Percentiles rank a stretch among this genome's conserved stretches.
phyloP scores from a whole-genome alignment of 2,888 invertebrate species.

The Girardia tigrina region DNA sequence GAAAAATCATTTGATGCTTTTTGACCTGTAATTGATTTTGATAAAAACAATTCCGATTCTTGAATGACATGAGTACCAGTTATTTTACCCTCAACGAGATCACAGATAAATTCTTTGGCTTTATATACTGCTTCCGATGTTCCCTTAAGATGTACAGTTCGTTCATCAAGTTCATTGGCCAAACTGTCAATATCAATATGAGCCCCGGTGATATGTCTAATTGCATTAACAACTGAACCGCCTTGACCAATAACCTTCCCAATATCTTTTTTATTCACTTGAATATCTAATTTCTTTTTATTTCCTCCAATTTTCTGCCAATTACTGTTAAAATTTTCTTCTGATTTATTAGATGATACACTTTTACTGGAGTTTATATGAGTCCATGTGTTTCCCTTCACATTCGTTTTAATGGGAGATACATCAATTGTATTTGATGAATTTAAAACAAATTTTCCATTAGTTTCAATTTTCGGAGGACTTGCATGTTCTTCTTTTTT shows the following conservation, averaged over 20 bases:
- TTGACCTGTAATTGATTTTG: not conserved
- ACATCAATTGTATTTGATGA: not conserved
- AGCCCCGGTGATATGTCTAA: slow-evolving; percentile 84
- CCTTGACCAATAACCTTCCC: slow-evolving; percentile 91
- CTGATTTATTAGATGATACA: slow-evolving; percentile 14
- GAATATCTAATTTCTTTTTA: slow-evolving; percentile 63
- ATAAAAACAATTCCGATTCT: not conserved
- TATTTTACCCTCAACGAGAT: slow-evolving; percentile 33
- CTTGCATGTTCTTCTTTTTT: not conserved
- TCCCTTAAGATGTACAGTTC: slow-evolving; percentile 33
- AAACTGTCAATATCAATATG: slow-evolving; percentile 83
- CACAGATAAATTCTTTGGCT: slow-evolving; percentile 71
- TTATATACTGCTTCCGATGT: slow-evolving; percentile 37
- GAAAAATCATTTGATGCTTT: not conserved
- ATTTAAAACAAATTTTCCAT: slow-evolving; percentile 4
- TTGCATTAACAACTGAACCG: slow-evolving; percentile 92
- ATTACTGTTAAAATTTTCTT: slow-evolving; percentile 21
- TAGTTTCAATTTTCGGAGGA: not conserved
- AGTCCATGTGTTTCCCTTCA: slow-evolving; percentile 26
- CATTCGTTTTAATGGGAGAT: not conserved
- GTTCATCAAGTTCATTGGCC: slow-evolving; percentile 29
- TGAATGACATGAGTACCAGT: slow-evolving; percentile 13
- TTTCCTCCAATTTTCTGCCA: slow-evolving; percentile 28
- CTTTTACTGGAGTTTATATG: slow-evolving; percentile 25
- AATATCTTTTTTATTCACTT: slow-evolving; percentile 81